Conservation (phyloP, 2,113 vertebrate species). For the Asarcornis scutulata region DNA sequence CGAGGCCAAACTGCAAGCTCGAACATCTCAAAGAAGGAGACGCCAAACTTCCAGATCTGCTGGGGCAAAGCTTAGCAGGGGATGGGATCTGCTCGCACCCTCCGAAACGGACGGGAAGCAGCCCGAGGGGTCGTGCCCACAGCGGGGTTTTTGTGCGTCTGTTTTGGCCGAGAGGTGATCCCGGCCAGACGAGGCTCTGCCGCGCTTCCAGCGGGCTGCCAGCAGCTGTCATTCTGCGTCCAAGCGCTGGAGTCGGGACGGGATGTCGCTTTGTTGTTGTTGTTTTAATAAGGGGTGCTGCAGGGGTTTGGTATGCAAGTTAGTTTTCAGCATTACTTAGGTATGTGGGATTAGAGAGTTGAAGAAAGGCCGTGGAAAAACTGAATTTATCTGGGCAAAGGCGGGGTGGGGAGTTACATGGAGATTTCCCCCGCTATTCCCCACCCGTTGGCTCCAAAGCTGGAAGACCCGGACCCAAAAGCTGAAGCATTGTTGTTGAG, state of each 20-base stretch:
- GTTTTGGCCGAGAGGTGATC: not conserved
- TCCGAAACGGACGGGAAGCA: not conserved
- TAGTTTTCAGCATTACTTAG: not conserved
- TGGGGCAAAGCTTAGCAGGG: not conserved
- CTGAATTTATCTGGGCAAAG: not conserved
- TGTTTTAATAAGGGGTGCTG: not conserved
- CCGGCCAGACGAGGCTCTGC: not conserved
- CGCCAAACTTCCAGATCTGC: not conserved
- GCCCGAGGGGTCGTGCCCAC: rapidly evolving
- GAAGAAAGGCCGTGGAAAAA: not conserved
- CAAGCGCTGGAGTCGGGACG: not conserved
- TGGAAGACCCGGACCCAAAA: not conserved
- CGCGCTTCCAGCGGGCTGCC: not conserved
- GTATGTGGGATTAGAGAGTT: not conserved
- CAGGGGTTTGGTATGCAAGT: not conserved
- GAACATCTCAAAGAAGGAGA: not conserved
- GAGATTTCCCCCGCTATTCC: not conserved
- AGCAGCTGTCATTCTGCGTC: not conserved
- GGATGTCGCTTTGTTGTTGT: not conserved
- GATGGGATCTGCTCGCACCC: not conserved
- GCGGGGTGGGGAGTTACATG: rapidly evolving
- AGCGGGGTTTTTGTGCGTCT: not conserved
- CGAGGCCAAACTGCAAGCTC: not conserved
- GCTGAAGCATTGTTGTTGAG: not conserved
- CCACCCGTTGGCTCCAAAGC: not conserved